Evolutionary conservation across 23 tunicate genomes (phyloP).

Genomic region (Ascidia mentula): DNA sequence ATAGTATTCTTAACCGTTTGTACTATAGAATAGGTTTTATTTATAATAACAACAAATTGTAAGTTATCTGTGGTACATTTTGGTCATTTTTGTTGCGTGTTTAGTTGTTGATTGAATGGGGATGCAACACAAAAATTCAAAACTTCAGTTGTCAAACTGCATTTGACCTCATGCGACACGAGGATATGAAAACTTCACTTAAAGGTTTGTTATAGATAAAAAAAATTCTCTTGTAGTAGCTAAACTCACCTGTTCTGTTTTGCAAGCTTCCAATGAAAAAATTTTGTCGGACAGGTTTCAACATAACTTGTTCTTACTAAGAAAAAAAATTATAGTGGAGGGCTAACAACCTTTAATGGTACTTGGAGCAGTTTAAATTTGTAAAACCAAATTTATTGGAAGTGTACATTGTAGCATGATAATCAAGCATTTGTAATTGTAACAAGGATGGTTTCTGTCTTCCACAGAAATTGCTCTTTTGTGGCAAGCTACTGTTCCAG

Average conservation of each 20-base stretch:
- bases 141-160: slow-evolving; percentile 71
- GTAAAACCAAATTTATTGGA: too few species aligned
- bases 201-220: too few species aligned
- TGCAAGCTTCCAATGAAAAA: background rate
- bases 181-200: slow-evolving; percentile 58
- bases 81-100: too few species aligned
- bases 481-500: slow-evolving; percentile 69
- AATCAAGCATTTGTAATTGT: background rate
- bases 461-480: slow-evolving; percentile 29
- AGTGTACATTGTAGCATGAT: background rate
- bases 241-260: too few species aligned
- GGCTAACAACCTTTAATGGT: background rate
- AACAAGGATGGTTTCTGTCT: too few species aligned
- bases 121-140: slow-evolving; percentile 55
- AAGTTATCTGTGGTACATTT: background rate
- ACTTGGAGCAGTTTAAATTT: background rate
- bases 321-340: too few species aligned
- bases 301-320: too few species aligned
- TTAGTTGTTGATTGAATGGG: slow-evolving; percentile 91
- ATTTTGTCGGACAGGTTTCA: too few species aligned
- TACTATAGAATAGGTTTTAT: background rate
- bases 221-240: too few species aligned
- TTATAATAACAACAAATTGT: background rate
- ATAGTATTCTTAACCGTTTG: background rate
- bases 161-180: slow-evolving; percentile 68